These are phyloP conservation scores for Rachycentron canadum DNA, from an alignment of 2,797 vertebrate species.

Conservation along the genomic window DNA sequence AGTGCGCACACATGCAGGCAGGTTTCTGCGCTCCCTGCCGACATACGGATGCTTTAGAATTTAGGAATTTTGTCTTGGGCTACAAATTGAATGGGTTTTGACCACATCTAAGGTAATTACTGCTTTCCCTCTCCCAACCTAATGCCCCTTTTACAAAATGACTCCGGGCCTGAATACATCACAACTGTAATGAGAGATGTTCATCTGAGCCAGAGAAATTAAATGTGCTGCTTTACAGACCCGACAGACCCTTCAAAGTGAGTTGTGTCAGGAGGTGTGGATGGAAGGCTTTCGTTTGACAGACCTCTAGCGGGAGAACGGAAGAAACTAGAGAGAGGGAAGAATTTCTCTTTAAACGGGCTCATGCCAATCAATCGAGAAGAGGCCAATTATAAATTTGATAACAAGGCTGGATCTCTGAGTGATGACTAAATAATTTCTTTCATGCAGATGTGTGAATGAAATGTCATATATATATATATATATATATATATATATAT, in stretches of 20 bases:
- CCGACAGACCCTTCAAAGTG: constrained; percentile 81
- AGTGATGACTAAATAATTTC: constrained; percentile 91
- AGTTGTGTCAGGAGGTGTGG: constrained; percentile 83
- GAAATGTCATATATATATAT: constrained; percentile 84
- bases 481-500: constrained; percentile 87
- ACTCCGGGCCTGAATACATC: constrained; percentile 65
- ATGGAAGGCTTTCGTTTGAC: constrained; percentile 78
- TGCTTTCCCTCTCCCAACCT: constrained; percentile 32
- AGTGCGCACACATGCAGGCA: constrained; percentile 15
- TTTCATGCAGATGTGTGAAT: constrained; percentile 84
- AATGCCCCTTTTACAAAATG: constrained; percentile 58
- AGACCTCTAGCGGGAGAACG: constrained; percentile 52
- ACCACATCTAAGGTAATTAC: constrained; percentile 61
- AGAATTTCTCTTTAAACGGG: constrained; percentile 77
- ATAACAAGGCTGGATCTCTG: constrained; percentile 84
- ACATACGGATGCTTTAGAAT: constrained; percentile 44
- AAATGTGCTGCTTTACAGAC: constrained; percentile 55
- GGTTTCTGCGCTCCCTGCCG: constrained; percentile 23
- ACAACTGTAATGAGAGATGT: constrained; percentile 55
- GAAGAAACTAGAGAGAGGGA: background rate
- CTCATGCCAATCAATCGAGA: constrained; percentile 82
- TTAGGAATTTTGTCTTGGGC: constrained; percentile 41
- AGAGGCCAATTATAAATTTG: constrained; percentile 89
- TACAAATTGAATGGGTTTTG: constrained; percentile 48
- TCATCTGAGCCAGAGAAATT: constrained; percentile 43